Conservation (phyloP, 2,888 invertebrate genomes). For the Hirtodrosophila histrioides region DNA sequence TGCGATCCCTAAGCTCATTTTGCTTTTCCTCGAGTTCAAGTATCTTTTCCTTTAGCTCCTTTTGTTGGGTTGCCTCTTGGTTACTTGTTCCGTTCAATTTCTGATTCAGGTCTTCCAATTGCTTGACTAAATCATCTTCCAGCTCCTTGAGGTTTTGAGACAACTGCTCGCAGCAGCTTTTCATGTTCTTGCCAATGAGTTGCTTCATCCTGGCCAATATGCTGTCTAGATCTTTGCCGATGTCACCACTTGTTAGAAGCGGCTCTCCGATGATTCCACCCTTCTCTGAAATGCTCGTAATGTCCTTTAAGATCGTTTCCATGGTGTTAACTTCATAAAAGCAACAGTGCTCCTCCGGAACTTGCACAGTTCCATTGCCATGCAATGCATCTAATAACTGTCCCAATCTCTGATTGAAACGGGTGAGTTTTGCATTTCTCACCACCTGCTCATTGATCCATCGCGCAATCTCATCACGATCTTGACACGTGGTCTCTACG, state of each 20-base stretch:
- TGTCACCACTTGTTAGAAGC: slow-evolving; percentile 21
- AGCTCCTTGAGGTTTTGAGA: slow-evolving; percentile 6
- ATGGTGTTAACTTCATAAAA: slow-evolving; percentile 44
- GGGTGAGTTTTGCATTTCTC: slow-evolving; percentile 26
- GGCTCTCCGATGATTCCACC: neutral
- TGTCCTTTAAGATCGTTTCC: slow-evolving; percentile 21
- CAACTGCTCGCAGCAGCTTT: slow-evolving; percentile 40
- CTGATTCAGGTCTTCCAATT: slow-evolving; percentile 4
- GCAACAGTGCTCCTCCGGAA: slow-evolving; percentile 28
- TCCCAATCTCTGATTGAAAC: slow-evolving; percentile 26
- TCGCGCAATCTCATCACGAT: slow-evolving; percentile 8
- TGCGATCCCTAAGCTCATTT: neutral
- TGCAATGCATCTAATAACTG: slow-evolving; percentile 19
- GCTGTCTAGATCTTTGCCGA: slow-evolving; percentile 46
- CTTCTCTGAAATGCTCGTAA: slow-evolving; percentile 6
- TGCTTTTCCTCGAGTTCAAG: neutral
- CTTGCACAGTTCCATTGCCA: neutral
- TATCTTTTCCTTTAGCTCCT: neutral
- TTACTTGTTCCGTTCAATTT: neutral
- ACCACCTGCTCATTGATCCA: slow-evolving; percentile 47
- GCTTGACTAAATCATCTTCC: slow-evolving; percentile 9
- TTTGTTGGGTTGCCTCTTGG: neutral
- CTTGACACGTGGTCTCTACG: slow-evolving; percentile 10
- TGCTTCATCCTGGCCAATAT: slow-evolving; percentile 30
- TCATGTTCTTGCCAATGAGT: neutral